phyloP scores from a whole-genome alignment of 2,888 invertebrate genomes.

The Dryomyza anilis region DNA sequence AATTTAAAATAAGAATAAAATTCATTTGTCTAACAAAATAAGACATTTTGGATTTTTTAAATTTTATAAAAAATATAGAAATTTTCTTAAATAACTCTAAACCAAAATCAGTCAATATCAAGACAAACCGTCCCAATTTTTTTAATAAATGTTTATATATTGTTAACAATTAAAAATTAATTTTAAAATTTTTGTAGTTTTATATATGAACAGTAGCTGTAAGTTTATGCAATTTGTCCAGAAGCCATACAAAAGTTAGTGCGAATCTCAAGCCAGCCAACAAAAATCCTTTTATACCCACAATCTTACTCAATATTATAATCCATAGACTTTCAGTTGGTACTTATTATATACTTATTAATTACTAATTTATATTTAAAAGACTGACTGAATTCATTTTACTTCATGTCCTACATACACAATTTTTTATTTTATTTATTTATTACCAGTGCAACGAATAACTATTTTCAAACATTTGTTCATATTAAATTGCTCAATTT shows the following conservation, averaged over 20 bases:
- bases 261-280: background rate
- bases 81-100: too few species aligned
- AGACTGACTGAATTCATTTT: conserved; percentile 29
- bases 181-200: conserved; percentile 24
- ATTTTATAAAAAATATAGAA: background rate
- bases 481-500: background rate
- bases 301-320: too few species aligned
- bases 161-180: background rate
- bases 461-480: too few species aligned
- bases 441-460: background rate
- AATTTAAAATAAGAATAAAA: too few species aligned
- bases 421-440: background rate
- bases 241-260: background rate
- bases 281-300: conserved; percentile 10
- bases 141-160: too few species aligned
- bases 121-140: too few species aligned
- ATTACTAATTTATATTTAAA: conserved; percentile 12
- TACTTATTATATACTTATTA: conserved; percentile 43
- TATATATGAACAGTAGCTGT: conserved; percentile 38
- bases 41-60: background rate
- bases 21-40: too few species aligned
- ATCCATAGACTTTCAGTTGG: conserved; percentile 45
- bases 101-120: too few species aligned
- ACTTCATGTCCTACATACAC: background rate
- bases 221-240: conserved; percentile 53